Evolutionary conservation across 2,797 vertebrate genomes (phyloP).

Genomic region (Spheniscus humboldti): DNA sequence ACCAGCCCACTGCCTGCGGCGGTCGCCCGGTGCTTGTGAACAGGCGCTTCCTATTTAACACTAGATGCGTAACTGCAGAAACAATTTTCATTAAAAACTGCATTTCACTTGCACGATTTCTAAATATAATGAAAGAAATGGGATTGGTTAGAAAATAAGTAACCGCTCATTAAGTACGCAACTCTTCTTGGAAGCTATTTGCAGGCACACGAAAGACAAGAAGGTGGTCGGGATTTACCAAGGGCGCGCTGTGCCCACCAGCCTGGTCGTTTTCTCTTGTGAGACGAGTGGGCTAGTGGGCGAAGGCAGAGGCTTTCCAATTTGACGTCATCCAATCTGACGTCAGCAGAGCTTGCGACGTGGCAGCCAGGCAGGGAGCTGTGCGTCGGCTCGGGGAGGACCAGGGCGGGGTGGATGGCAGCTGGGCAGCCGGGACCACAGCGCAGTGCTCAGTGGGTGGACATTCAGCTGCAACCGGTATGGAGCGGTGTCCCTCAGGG

Average conservation of each 20-base stretch:
- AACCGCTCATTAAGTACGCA: not conserved
- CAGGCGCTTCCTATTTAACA: not conserved
- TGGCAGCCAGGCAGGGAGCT: not conserved
- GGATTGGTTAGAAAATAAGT: not conserved
- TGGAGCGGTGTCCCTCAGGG: not conserved
- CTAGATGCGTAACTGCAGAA: not conserved
- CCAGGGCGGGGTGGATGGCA: accelerated
- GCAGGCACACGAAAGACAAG: not conserved
- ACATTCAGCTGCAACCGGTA: not conserved
- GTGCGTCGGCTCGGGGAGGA: not conserved
- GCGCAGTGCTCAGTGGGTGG: not conserved
- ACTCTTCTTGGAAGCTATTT: not conserved
- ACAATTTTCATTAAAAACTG: not conserved
- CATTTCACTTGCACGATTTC: not conserved
- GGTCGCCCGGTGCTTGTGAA: not conserved
- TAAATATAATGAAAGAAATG: not conserved
- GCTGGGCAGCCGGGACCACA: not conserved
- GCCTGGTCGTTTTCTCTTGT: not conserved
- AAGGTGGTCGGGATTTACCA: not conserved
- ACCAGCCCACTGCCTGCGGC: not conserved
- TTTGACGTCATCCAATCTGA: not conserved
- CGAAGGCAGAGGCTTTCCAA: not conserved
- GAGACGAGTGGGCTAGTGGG: not conserved
- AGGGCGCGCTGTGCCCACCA: not conserved
- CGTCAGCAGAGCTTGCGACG: not conserved